Conservation (phyloP, 2,888 invertebrate species). For the Drosophila maculinotata region DNA sequence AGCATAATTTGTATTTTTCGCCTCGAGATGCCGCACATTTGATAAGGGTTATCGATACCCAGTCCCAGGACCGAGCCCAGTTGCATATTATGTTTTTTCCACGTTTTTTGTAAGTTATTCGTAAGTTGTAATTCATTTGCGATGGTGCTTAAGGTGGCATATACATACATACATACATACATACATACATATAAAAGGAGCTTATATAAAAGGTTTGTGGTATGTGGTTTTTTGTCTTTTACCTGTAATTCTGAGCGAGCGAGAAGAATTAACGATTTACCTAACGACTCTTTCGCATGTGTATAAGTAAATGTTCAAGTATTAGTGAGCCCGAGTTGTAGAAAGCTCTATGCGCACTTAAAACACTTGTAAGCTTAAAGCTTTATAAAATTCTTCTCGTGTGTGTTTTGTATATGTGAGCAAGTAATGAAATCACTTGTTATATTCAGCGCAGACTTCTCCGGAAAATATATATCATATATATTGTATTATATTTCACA, state of each 20-base stretch:
- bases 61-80: conserved; percentile 32
- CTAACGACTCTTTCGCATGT: background rate
- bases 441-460: background rate
- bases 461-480: background rate
- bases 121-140: conserved; percentile 48
- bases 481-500: background rate
- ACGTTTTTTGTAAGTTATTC: conserved; percentile 22
- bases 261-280: background rate
- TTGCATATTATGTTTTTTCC: conserved; percentile 56
- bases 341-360: background rate
- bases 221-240: background rate
- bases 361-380: background rate
- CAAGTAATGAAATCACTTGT: background rate
- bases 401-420: too few species aligned
- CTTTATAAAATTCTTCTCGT: too few species aligned
- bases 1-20: conserved; percentile 72
- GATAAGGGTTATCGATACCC: conserved; percentile 72
- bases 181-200: background rate
- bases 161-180: background rate
- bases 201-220: background rate
- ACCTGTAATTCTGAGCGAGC: too few species aligned
- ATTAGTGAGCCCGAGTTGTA: too few species aligned
- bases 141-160: conserved; percentile 3
- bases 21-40: conserved; percentile 65
- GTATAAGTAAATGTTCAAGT: background rate